A percentile compares a stretch with the other conserved stretches of the same genome.
These are phyloP conservation scores for Gila robusta DNA, from an alignment of 2,797 vertebrate species.

Conservation along the genomic window DNA sequence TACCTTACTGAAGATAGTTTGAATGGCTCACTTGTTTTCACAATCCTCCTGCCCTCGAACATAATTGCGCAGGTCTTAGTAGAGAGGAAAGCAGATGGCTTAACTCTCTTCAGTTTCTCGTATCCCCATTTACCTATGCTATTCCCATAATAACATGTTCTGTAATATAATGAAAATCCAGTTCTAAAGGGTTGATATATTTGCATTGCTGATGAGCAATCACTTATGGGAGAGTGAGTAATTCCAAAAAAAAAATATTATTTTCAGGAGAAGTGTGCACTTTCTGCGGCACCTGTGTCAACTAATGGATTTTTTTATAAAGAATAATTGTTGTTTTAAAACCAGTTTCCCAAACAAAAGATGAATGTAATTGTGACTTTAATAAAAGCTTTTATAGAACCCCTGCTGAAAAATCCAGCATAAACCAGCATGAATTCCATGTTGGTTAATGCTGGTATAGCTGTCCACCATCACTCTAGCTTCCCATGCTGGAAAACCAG, in stretches of 20 bases:
- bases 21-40: not conserved
- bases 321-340: not conserved
- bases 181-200: not conserved
- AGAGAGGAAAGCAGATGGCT: conserved; percentile 29
- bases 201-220: not conserved
- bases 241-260: not conserved
- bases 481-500: no score
- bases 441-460: not conserved
- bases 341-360: not conserved
- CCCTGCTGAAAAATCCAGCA: not conserved
- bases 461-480: not conserved
- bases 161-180: conserved; percentile 16
- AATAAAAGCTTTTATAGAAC: not conserved
- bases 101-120: not conserved
- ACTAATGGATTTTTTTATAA: not conserved
- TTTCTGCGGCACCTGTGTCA: not conserved
- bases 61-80: not conserved
- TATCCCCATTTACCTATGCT: conserved; percentile 16
- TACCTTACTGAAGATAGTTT: not conserved
- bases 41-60: not conserved
- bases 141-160: conserved; percentile 28
- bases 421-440: not conserved
- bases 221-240: not conserved
- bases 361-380: not conserved
- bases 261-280: not conserved